Evolutionary conservation across 2,113 vertebrate species (phyloP), one percentile per base, ranked within the genome.

Genomic region (Motacilla alba): DNA sequence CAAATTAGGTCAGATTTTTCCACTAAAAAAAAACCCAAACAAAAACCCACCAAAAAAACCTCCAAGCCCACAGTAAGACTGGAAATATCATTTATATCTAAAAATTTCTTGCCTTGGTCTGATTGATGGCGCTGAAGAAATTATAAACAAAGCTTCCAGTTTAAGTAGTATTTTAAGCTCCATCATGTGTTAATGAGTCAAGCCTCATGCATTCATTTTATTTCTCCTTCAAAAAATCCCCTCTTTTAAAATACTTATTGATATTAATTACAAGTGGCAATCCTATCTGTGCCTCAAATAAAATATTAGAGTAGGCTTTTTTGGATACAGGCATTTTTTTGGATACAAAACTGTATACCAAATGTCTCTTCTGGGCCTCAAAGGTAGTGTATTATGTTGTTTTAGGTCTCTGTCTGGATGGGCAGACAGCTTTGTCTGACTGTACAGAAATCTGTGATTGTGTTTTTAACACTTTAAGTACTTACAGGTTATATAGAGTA

Each of bases 121-220:
- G 70, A 69, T 4, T 43, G 64, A 90, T 74, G 53, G 47, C 37
- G 60, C 4, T 83, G 47, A 72, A 89, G 44, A 75, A 86, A 90
- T 74, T 35, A 49, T 7, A 91, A 81, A 64, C 39, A 77, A 80
- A 85, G 39, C 41, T 47, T 88, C 27, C n/a, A 60, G 31, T 89
- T 86, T 81, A 88, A 90, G 89, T 49, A 31, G 9, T 72, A 85
- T 92, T 93, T 95, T 89, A 89, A 92, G 76, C 79, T 92, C 44
- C 21, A 49, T 78, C 86, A 86, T 44, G 44, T 60, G 68, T 37
- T 59, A 90, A 35, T 66, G 80, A 92, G 58, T 92, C 83, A 92
- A 89, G 73, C 44, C 33, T 90, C 60, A 62, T 19, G 20, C 13
- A 3, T 67, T 83, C 8, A 11, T 64, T 87, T 72, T 43, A 8